Evolutionary conservation across 2,113 vertebrate genomes (phyloP).

Genomic region (Thunnus maccoyii): DNA sequence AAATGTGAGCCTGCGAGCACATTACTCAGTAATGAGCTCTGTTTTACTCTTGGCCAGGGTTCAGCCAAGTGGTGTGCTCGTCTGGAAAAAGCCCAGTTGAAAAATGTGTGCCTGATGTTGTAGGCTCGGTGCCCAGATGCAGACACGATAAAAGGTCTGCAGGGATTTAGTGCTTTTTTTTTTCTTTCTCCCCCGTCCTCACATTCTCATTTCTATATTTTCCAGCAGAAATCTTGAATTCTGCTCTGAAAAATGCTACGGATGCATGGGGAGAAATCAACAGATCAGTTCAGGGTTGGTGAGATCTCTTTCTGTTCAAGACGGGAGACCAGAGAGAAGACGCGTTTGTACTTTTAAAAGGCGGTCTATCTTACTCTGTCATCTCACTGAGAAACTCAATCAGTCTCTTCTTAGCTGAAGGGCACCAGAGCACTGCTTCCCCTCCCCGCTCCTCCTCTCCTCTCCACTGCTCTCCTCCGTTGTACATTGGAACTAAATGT

Average conservation of each 20-base stretch:
- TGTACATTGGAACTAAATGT: slow-evolving; percentile 62
- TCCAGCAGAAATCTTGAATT: slow-evolving; percentile 46
- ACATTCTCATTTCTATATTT: slow-evolving; percentile 44
- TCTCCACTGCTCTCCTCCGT: neutral
- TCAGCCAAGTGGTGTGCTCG: slow-evolving; percentile 77
- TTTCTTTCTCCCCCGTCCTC: neutral
- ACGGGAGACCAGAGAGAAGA: slow-evolving; percentile 15
- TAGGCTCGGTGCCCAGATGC: slow-evolving; percentile 83
- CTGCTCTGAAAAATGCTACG: slow-evolving; percentile 48
- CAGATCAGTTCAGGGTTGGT: slow-evolving; percentile 22
- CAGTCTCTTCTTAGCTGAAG: slow-evolving; percentile 46
- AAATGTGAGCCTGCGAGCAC: slow-evolving; percentile 70
- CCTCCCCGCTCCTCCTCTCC: slow-evolving; percentile 13
- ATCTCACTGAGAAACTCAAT: slow-evolving; percentile 65
- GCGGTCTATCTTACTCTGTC: slow-evolving; percentile 46
- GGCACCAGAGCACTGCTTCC: slow-evolving; percentile 18
- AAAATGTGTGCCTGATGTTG: slow-evolving; percentile 83
- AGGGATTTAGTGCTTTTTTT: slow-evolving; percentile 59
- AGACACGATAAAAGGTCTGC: slow-evolving; percentile 81
- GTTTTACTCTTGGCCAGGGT: slow-evolving; percentile 74
- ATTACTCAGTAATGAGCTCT: slow-evolving; percentile 83
- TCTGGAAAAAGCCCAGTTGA: slow-evolving; percentile 82
- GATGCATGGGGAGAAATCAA: slow-evolving; percentile 48
- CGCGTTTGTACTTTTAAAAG: neutral
- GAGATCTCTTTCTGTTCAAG: slow-evolving; percentile 35